A percentile compares a stretch with the other conserved stretches of the same genome.
phyloP scores from a whole-genome alignment of 2,888 invertebrate genomes.

The Drosophila antonietae region DNA sequence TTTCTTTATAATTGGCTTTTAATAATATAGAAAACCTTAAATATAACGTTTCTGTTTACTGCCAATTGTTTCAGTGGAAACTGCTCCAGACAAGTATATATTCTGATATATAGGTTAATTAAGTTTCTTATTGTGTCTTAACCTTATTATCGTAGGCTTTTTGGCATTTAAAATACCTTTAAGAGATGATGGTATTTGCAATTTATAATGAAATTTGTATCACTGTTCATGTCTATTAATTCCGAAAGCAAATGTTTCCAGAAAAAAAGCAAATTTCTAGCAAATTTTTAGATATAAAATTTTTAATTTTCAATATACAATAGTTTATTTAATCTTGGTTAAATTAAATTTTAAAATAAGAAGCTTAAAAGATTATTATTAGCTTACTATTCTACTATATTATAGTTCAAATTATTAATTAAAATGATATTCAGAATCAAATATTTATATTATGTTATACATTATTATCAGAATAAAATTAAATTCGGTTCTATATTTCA shows the following conservation, averaged over 20 bases:
- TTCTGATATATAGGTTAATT: constrained; percentile 8
- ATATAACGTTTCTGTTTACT: not conserved
- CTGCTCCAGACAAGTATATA: not conserved
- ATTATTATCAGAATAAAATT: not conserved
- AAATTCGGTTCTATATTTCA: not conserved
- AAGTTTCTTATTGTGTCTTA: constrained; percentile 5
- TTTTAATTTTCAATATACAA: no score
- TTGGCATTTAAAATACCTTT: constrained; percentile 7
- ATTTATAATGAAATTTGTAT: not conserved
- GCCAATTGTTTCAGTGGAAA: constrained; percentile 1
- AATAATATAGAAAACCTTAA: not conserved
- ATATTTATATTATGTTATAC: not conserved
- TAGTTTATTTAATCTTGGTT: no score
- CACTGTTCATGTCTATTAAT: no score
- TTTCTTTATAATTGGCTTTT: constrained; percentile 3
- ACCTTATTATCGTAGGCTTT: constrained; percentile 17
- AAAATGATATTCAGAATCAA: no score
- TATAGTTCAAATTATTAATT: not conserved
- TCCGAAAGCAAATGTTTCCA: no score
- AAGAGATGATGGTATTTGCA: not conserved
- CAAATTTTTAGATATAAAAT: no score
- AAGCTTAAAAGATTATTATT: no score
- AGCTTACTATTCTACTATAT: no score
- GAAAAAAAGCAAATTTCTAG: no score
- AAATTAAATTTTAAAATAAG: no score